Evolutionary conservation across 2,113 vertebrate species (phyloP), one percentile per base, ranked within the genome.

Genomic region (Riparia riparia): DNA sequence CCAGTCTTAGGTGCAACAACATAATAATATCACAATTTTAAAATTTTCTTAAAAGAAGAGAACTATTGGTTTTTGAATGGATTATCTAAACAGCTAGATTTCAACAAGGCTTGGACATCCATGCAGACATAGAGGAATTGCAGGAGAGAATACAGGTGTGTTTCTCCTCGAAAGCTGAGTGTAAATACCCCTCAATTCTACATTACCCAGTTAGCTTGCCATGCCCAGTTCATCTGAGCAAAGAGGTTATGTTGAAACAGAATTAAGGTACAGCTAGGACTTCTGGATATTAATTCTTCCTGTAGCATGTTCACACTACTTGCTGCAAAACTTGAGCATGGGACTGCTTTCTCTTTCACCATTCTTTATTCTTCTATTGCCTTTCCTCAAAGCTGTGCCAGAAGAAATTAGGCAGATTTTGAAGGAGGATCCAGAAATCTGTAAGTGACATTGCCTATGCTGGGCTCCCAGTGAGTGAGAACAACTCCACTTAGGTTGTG

Each of bases 391-490:
- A 79, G 9, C 6, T 57, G 4, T 2, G 7, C 12, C 12, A 34
- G 14, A 79, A 88, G 24, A 79, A 89, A 60, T 85, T 6, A 47
- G 6, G 6, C 4, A 50, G 28, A 69, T 61, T 74, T 14, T 70
- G 19, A 4, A 49, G 58, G 24, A 63, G 6, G 28, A 71, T 49
- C 6, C 14, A 28, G 16, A 71, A 65, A 3, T 26, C 7, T 7
- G 5, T 19, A 41, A 49, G 5, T n/a, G 39, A 2, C 16, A 14
- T n/a, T 50, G 31, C 7, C 14, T 26, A 1, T 1, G 0, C 7
- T 58, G 20, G 1, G 8, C 31, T 83, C 31, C 9, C 12, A 54
- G 21, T 53, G 19, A 13, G 4, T 58, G 22, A 60, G 47, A 83
- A 20, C 12, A 76, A 9, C 9, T 72, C 22, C n/a, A 0, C 16